Evolutionary conservation across 2,797 vertebrate genomes (phyloP).

Genomic region (Cuniculus paca): DNA sequence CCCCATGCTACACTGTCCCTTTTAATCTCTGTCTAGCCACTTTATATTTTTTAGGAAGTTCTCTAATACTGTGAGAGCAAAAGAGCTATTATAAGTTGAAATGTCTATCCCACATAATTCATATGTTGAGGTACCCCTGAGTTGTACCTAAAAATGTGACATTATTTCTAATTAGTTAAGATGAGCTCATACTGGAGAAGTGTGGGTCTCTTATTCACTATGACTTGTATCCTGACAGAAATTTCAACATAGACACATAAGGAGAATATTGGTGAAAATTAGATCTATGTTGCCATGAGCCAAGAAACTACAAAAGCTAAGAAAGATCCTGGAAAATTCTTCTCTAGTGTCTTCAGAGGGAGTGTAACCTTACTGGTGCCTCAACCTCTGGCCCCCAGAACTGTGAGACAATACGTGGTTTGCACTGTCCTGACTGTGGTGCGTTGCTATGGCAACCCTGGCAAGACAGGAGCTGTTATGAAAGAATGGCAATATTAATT

Average conservation of each 20-base stretch:
- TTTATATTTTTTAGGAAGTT: background rate
- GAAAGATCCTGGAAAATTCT: background rate
- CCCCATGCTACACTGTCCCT: background rate
- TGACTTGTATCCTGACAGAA: background rate
- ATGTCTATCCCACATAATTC: background rate
- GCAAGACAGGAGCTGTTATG: fast-evolving
- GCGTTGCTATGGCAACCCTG: background rate
- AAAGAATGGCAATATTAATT: background rate
- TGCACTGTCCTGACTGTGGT: background rate
- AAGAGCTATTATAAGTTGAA: background rate
- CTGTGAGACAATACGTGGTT: background rate
- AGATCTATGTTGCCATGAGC: background rate
- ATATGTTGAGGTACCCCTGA: background rate
- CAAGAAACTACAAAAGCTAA: background rate
- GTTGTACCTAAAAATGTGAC: background rate
- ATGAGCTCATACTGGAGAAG: background rate
- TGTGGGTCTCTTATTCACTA: background rate
- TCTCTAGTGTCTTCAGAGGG: fast-evolving
- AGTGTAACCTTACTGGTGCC: background rate
- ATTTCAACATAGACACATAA: background rate
- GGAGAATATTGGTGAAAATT: background rate
- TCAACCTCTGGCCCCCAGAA: background rate
- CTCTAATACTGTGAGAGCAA: background rate
- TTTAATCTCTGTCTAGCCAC: background rate
- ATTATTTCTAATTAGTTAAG: background rate